A percentile compares a stretch with the other conserved stretches of the same genome.
Evolutionary conservation across 2,797 vertebrate species (phyloP).

Genomic region (Xerus rutilus): DNA sequence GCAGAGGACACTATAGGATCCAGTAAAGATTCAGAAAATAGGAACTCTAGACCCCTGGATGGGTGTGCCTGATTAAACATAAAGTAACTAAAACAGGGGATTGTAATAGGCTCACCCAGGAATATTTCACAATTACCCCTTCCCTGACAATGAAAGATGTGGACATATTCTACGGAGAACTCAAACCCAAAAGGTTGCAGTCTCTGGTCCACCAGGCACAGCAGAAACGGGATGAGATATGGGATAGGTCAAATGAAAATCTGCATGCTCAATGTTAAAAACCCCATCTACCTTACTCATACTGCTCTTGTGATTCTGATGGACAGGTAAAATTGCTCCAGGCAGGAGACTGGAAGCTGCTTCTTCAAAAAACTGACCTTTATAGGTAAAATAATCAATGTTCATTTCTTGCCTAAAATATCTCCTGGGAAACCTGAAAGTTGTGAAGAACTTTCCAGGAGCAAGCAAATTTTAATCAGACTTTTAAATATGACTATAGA

Average conservation of each 20-base stretch:
- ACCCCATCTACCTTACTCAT: background rate
- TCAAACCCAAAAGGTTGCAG: background rate
- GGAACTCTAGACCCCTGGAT: background rate
- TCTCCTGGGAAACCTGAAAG: background rate
- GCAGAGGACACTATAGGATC: background rate
- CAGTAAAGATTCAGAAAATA: background rate
- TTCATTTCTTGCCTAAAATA: background rate
- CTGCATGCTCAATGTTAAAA: background rate
- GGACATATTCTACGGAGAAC: background rate
- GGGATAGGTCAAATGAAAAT: background rate
- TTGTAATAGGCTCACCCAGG: background rate
- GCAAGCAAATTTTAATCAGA: background rate
- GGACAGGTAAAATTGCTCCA: background rate
- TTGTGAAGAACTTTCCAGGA: background rate
- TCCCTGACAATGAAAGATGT: background rate
- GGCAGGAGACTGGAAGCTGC: background rate
- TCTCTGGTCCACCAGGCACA: background rate
- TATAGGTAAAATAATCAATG: background rate
- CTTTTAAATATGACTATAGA: background rate
- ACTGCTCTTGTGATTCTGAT: background rate
- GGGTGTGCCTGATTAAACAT: background rate
- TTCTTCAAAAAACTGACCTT: background rate
- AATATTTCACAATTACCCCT: background rate
- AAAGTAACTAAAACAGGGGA: background rate
- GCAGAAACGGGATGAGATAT: background rate